Evolutionary conservation across 2,113 vertebrate species (phyloP).

Genomic region (Scartelaos histophorus): DNA sequence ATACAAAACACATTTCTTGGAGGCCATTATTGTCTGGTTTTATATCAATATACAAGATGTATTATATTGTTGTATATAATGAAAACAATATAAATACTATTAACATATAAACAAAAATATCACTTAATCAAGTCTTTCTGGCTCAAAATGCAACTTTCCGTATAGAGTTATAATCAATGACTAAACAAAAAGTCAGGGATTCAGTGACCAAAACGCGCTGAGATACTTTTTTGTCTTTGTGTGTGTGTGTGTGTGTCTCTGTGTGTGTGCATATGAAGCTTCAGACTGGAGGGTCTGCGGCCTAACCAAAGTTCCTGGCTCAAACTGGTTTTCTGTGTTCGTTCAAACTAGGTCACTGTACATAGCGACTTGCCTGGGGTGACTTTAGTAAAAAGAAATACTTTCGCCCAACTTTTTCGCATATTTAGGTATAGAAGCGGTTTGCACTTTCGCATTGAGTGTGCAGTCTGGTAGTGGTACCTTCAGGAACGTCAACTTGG

Average conservation of each 20-base stretch:
- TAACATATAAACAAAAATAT: too few relatives aligned
- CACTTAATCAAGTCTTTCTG: neutral
- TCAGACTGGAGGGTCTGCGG: neutral
- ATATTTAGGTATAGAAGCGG: neutral
- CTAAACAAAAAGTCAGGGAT: neutral
- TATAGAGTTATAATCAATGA: neutral
- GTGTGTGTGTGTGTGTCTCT: neutral
- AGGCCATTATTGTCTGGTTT: too few relatives aligned
- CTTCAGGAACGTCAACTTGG: constrained; percentile 84
- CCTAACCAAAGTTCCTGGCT: neutral
- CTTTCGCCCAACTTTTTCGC: neutral
- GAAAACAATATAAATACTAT: too few relatives aligned
- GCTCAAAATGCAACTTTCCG: neutral
- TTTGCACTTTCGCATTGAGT: neutral
- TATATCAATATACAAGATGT: too few relatives aligned
- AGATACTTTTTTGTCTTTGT: neutral
- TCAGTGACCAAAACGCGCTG: neutral
- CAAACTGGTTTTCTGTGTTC: neutral
- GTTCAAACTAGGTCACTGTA: constrained; percentile 40
- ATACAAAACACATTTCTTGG: neutral
- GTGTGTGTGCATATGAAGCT: neutral
- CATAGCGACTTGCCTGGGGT: neutral
- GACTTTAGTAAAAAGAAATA: neutral
- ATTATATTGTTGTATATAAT: too few relatives aligned
- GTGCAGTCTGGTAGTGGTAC: constrained; percentile 71